Base-by-base conservation (phyloP, 2,797 vertebrate genomes). In the Anas bahamensis region DNA sequence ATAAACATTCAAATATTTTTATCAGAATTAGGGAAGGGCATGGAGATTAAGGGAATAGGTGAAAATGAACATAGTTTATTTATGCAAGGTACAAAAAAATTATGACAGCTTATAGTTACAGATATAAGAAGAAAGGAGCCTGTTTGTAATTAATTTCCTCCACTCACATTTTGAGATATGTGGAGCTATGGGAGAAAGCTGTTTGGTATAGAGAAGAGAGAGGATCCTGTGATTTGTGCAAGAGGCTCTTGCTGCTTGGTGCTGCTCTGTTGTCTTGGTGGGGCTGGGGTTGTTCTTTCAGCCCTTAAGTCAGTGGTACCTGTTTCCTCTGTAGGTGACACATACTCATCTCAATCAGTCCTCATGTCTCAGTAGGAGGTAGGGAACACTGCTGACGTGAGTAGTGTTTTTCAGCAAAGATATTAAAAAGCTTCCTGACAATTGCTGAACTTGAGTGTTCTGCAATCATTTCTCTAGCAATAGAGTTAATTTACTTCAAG, bases 191-290 rank as follows among this genome's bases (percentile, higher is more conserved):
- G 35, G 52, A 87, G 65, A 55, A 55, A 56, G 28, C 52, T 91
- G 21, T 41, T 84, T 63, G 64, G 8, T 50, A 18, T 0, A 31
- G 74, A 82, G 73, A 31, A 59, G 31, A 79, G 35, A 64, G 83
- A 53, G 33, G n/a, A 39, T 86, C 37, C 42, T 75, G 42, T 53
- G 14, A 59, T 52, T 60, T 76, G 35, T 88, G 46, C 56, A 37
- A 35, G 57, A 44, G 19, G 23, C 18, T 69, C 9, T 68, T 2
- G 1, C 65, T 88, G 37, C 60, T 42, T 39, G 4, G 22, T 8
- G 24, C 61, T 1, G 0, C 48, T 46, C 57, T 0, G 1, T 13
- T 0, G 1, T 64, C 57, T 83, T 0, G 0, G 19, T 0, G 1
- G 71, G 60, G 28, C 69, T 85, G n/a, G 35, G 14, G 37, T 22